Evolutionary conservation across 2,113 vertebrate genomes (phyloP), one percentile per base, ranked within the genome.

Genomic region (Microtus oregoni): DNA sequence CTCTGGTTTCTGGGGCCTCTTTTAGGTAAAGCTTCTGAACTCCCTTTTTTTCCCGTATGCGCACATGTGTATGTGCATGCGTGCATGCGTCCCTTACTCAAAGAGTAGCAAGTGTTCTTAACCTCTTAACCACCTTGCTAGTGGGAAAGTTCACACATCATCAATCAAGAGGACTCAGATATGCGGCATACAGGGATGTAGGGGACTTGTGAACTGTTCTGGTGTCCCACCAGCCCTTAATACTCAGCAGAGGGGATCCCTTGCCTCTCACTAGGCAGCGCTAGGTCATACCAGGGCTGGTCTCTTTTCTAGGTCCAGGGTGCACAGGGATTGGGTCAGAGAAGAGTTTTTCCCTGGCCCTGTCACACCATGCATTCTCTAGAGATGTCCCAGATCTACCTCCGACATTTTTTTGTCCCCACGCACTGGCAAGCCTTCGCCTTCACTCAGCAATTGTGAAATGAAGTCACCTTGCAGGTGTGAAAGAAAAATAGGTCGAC

Each of bases 321-420:
- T 98, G 96, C 97, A 97, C 67, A 55, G 70, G 19, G 44, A 61
- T 61, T 83, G 22, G 81, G 24, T 8, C n/a, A 63, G 81, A 63
- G n/a, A 47, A 55, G 38, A 73, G 55, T 67, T 44, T 78, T 47
- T 44, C 93, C 97, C 96, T 97, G 97, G 95, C 96, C 96, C 58
- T 15, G 65, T 44, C 47, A 82, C 75, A 87, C 93, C 98, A 26
- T 98, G 97, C 12, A 10, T 94, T 17, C 44, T 38, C 52, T 61
- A 82, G 19, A 79, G 79, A 55, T 65, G 17, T 32, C 20, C 58
- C 86, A 95, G 86, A 98, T 97, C 4, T 98, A 98, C 98, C 98
- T 98, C 97, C 94, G 70, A 86, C 68, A 86, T 91, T 41, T 96
- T 91, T 89, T 97, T 96, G 82, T 91, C 61, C 94, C 38, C 95